Evolutionary conservation across 2,888 invertebrate species (phyloP).

Genomic region (Melanophora roralis): DNA sequence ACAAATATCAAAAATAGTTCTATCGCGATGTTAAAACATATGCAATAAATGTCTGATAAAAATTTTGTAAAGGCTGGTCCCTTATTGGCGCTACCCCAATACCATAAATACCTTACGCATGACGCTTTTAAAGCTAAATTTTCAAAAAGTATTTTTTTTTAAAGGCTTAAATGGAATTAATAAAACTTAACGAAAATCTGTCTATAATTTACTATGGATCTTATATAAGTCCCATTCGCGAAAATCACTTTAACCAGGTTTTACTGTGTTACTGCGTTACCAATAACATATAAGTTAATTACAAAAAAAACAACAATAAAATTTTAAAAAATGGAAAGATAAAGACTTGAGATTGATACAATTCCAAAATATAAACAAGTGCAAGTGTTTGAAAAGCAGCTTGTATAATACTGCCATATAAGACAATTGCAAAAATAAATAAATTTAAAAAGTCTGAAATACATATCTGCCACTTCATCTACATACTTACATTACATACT

Average conservation of each 20-base stretch:
- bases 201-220: too few relatives aligned
- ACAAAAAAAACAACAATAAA: neutral
- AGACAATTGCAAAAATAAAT: constrained; percentile 8
- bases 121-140: too few relatives aligned
- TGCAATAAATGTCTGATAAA: too few relatives aligned
- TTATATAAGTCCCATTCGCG: too few relatives aligned
- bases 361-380: constrained; percentile 49
- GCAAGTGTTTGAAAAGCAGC: constrained; percentile 50
- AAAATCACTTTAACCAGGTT: neutral
- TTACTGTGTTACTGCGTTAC: constrained; percentile 23
- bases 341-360: constrained; percentile 47
- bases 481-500: neutral
- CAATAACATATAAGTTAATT: constrained; percentile 40
- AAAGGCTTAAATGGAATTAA: too few relatives aligned
- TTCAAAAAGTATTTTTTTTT: too few relatives aligned
- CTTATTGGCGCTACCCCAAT: too few relatives aligned
- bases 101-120: too few relatives aligned
- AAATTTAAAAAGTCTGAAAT: constrained; percentile 10
- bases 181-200: too few relatives aligned
- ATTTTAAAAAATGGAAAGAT: neutral
- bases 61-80: too few relatives aligned
- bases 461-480: constrained; percentile 5
- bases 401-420: constrained; percentile 39
- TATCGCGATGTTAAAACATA: too few relatives aligned
- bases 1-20: too few relatives aligned